Evolutionary conservation across 2,113 vertebrate genomes (phyloP).

Genomic region (Phrynosoma blainvillii): DNA sequence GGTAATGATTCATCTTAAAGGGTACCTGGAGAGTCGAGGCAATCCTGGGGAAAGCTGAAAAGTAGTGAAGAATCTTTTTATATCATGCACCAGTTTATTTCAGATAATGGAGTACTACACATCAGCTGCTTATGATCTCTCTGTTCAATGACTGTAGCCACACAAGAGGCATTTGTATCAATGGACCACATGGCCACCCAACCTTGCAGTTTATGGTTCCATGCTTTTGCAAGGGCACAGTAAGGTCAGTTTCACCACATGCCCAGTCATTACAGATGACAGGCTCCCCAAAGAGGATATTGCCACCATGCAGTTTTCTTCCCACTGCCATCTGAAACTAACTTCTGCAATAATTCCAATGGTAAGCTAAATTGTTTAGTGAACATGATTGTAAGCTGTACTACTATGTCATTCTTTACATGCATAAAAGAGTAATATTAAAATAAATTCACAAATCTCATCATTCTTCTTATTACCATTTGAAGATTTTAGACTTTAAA

Average conservation of each 20-base stretch:
- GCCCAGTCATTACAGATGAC: not conserved
- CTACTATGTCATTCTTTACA: not conserved
- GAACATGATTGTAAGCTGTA: not conserved
- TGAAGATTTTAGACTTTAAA: conserved; percentile 4
- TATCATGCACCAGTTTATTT: not conserved
- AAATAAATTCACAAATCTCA: not conserved
- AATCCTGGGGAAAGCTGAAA: not conserved
- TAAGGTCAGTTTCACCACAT: not conserved
- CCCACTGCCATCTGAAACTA: not conserved
- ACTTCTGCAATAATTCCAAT: conserved; percentile 12
- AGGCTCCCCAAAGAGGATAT: not conserved
- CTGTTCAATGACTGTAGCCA: not conserved
- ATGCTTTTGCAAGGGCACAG: not conserved
- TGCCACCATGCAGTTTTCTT: not conserved
- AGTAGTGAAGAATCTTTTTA: not conserved
- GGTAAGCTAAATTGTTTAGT: not conserved
- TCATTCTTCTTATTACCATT: not conserved
- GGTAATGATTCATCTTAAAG: not conserved
- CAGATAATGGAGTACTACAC: too few species aligned
- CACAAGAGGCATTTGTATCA: not conserved
- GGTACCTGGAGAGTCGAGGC: not conserved
- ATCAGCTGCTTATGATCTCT: not conserved
- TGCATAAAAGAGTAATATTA: not conserved
- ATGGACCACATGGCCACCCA: not conserved
- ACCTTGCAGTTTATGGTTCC: not conserved